These are phyloP conservation scores for Sebastes elongatus DNA, from an alignment of 2,797 vertebrate species.

Conservation along the genomic window DNA sequence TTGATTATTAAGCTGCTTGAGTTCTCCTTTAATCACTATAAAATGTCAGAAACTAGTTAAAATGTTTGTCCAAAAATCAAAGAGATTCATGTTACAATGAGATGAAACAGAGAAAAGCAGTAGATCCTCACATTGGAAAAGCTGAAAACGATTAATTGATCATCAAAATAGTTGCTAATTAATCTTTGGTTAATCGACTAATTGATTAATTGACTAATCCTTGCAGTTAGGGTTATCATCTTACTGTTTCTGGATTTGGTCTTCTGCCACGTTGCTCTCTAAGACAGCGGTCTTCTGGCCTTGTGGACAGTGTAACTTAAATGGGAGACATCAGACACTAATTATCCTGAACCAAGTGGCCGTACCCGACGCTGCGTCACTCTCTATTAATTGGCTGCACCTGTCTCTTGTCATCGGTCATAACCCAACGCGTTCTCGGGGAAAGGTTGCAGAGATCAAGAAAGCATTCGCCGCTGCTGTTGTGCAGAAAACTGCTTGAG, in stretches of 20 bases:
- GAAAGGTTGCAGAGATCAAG: constrained; percentile 78
- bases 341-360: constrained; percentile 53
- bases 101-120: not conserved
- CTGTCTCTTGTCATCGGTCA: constrained; percentile 86
- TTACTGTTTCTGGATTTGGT: not conserved
- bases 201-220: not conserved
- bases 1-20: not conserved
- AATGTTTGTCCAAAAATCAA: too few species aligned
- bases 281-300: constrained; percentile 16
- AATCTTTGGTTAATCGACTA: not conserved
- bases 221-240: not conserved
- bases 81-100: not conserved
- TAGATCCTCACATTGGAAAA: not conserved
- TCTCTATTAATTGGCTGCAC: constrained; percentile 86
- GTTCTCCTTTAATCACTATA: not conserved
- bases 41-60: not conserved
- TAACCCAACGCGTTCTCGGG: constrained; percentile 77
- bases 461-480: constrained; percentile 61
- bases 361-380: constrained; percentile 70
- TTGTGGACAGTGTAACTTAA: constrained; percentile 36
- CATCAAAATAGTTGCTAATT: not conserved
- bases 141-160: not conserved
- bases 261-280: not conserved
- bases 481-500: constrained; percentile 72
- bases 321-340: constrained; percentile 55